phyloP scores from a whole-genome alignment of 2,113 vertebrate species.

The Anoura caudifer region DNA sequence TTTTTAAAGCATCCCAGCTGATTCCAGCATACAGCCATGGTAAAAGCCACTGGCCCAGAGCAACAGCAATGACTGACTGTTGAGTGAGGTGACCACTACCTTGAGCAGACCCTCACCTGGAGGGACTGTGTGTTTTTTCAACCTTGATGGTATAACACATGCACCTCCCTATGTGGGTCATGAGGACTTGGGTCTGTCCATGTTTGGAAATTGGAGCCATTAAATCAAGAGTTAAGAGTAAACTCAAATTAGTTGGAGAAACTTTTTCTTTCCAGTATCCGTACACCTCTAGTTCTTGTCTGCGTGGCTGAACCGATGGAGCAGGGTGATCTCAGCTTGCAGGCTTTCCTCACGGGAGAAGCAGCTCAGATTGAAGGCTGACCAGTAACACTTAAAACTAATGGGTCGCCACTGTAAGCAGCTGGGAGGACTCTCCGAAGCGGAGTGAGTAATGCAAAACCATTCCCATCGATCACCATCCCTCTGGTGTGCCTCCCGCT shows the following conservation, averaged over 20 bases:
- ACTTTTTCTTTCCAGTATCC: background rate
- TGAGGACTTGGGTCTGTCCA: background rate
- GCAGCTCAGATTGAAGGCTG: background rate
- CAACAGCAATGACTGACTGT: background rate
- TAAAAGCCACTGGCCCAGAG: background rate
- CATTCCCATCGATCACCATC: background rate
- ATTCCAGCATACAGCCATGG: background rate
- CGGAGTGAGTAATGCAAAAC: background rate
- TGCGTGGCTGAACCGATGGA: background rate
- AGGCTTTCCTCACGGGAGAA: background rate
- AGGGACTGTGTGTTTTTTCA: background rate
- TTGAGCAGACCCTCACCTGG: background rate
- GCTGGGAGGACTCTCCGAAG: background rate
- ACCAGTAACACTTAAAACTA: background rate
- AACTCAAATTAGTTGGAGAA: background rate
- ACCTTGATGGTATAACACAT: background rate
- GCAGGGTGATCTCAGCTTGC: background rate
- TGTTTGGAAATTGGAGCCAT: conserved; percentile 13
- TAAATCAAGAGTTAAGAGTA: conserved; percentile 7
- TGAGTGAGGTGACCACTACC: background rate
- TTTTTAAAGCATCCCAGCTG: background rate
- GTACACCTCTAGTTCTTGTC: background rate
- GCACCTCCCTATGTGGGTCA: background rate
- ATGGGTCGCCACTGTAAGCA: background rate
- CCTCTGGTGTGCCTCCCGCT: background rate